A percentile compares a stretch with the other conserved stretches of the same genome.
Evolutionary conservation across 1,140 invertebrate species (phyloP).

Genomic region (Rhynchophorus ferrugineus): DNA sequence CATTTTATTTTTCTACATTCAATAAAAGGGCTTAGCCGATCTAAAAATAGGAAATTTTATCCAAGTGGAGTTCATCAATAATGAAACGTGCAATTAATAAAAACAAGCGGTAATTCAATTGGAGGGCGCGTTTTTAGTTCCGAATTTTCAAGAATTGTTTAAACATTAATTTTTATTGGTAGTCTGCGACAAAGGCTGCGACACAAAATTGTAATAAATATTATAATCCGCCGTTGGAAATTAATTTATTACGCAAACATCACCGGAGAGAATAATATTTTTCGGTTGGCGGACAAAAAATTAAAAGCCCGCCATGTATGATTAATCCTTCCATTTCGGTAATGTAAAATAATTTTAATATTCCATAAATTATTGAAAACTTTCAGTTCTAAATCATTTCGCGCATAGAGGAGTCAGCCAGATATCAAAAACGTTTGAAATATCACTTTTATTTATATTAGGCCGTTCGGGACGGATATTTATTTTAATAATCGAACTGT

Average conservation of each 20-base stretch:
- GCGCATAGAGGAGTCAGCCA: constrained; percentile 13
- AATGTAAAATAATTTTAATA: constrained; percentile 22
- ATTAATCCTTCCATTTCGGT: constrained; percentile 20
- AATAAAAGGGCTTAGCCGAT: no score
- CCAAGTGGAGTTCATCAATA: no score
- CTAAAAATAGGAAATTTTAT: no score
- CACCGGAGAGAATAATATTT: constrained; percentile 12
- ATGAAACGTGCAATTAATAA: no score
- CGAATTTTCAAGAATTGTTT: background rate
- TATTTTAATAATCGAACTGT: constrained; percentile 5
- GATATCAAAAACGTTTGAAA: constrained; percentile 20
- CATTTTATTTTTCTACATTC: no score
- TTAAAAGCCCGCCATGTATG: constrained; percentile 9
- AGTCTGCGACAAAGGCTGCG: background rate
- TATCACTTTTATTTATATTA: constrained; percentile 19
- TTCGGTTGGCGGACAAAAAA: constrained; percentile 10
- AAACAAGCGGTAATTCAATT: no score
- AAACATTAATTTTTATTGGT: background rate
- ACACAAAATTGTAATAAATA: background rate
- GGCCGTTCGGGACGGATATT: constrained; percentile 2
- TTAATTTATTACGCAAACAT: background rate
- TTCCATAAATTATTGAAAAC: constrained; percentile 20
- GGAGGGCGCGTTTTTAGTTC: no score
- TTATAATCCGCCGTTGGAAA: background rate
- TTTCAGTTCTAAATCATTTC: constrained; percentile 13